phyloP scores from a whole-genome alignment of 2,797 vertebrate genomes.

The Lepus oiostolus region DNA sequence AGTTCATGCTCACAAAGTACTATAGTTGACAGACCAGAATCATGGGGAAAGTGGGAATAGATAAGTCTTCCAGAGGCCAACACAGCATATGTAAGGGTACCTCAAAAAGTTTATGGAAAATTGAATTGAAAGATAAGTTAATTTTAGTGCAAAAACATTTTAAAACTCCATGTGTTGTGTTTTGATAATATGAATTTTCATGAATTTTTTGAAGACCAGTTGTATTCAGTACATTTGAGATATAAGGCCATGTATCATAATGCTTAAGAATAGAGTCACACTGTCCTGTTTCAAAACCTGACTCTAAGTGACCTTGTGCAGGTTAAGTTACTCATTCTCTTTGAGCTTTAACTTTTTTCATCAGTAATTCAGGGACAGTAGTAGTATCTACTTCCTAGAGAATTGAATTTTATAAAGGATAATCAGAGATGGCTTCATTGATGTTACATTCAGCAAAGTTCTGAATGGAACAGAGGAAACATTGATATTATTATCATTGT shows the following conservation, averaged over 20 bases:
- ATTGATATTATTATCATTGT: neutral
- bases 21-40: constrained; percentile 5
- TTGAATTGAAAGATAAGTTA: no score
- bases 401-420: constrained; percentile 15
- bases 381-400: neutral
- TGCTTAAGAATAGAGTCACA: constrained; percentile 39
- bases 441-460: neutral
- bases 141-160: no score
- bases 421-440: constrained; percentile 21
- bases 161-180: no score
- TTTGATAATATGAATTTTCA: no score
- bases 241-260: neutral
- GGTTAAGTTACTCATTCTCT: neutral
- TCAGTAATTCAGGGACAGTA: constrained; percentile 13
- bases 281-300: neutral
- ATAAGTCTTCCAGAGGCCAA: constrained; percentile 1
- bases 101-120: no score
- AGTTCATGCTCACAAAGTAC: neutral
- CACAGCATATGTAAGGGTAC: neutral
- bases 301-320: constrained; percentile 11
- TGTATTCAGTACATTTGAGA: constrained; percentile 1
- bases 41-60: neutral
- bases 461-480: neutral
- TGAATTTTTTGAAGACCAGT: no score
- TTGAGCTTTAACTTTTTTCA: neutral